A percentile compares a stretch with the other conserved stretches of the same genome.
Evolutionary conservation across 2,797 vertebrate genomes (phyloP).

Genomic region (Adelosebastes latens): DNA sequence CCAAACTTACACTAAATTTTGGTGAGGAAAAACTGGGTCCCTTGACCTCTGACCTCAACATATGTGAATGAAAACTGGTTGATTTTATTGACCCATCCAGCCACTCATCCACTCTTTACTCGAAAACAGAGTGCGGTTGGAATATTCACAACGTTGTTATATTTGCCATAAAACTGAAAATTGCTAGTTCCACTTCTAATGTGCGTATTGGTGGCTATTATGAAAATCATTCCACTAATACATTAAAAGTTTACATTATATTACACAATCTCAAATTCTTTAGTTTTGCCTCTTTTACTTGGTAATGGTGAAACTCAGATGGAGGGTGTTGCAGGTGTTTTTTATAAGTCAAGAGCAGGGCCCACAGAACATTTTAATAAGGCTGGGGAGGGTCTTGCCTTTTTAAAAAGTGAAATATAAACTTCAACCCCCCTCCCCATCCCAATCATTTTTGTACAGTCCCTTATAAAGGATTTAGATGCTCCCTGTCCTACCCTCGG

Average conservation of each 20-base stretch:
- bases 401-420: background rate
- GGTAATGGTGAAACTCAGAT: background rate
- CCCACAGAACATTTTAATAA: background rate
- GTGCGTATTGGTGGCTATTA: background rate
- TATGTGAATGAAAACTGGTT: accelerated
- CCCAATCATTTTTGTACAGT: background rate
- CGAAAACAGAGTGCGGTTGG: no score
- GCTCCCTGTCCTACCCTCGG: background rate
- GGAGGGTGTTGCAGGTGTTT: background rate
- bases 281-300: background rate
- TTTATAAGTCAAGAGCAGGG: background rate
- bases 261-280: background rate
- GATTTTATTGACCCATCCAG: background rate
- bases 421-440: background rate
- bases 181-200: background rate
- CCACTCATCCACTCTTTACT: background rate
- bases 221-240: no score
- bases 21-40: no score
- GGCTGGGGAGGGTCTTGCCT: background rate
- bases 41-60: no score
- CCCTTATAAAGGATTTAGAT: background rate
- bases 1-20: no score
- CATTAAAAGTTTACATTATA: no score
- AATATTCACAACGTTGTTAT: background rate
- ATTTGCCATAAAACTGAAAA: background rate